Evolutionary conservation across 2,113 vertebrate species (phyloP).

Genomic region (Pluvialis apricaria): DNA sequence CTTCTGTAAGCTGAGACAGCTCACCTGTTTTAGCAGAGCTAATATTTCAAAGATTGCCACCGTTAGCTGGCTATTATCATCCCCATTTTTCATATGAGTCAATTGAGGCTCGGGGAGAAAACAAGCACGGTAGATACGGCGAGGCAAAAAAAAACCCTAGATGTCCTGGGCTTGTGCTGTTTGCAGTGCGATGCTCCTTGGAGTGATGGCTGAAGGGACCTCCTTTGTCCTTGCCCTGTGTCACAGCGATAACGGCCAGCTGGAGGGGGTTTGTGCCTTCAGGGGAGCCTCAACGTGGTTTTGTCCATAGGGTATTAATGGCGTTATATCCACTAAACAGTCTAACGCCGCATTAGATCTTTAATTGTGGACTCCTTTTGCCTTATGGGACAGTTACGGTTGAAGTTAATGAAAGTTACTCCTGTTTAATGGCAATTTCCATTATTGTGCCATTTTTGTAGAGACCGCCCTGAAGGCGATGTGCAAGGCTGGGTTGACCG

Average conservation of each 20-base stretch:
- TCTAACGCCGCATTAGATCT: neutral
- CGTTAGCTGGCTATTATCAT: neutral
- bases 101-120: neutral
- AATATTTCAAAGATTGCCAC: slow-evolving; percentile 7
- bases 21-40: slow-evolving; percentile 14
- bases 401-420: slow-evolving; percentile 31
- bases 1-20: slow-evolving; percentile 7
- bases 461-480: neutral
- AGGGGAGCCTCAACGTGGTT: neutral
- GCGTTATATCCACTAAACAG: neutral
- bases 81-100: neutral
- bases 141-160: neutral
- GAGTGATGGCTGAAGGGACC: neutral
- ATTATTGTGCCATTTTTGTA: slow-evolving; percentile 6
- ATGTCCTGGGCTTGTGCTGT: neutral
- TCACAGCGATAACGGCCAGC: neutral
- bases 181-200: neutral
- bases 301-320: neutral
- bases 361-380: slow-evolving; percentile 48
- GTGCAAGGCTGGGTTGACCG: neutral
- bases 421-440: slow-evolving; percentile 52
- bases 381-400: neutral
- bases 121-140: neutral
- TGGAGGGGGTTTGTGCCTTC: slow-evolving; percentile 1
- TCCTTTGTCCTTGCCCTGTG: neutral